phyloP scores from a whole-genome alignment of 1,140 invertebrate genomes.

The Hylaeus anthracinus region DNA sequence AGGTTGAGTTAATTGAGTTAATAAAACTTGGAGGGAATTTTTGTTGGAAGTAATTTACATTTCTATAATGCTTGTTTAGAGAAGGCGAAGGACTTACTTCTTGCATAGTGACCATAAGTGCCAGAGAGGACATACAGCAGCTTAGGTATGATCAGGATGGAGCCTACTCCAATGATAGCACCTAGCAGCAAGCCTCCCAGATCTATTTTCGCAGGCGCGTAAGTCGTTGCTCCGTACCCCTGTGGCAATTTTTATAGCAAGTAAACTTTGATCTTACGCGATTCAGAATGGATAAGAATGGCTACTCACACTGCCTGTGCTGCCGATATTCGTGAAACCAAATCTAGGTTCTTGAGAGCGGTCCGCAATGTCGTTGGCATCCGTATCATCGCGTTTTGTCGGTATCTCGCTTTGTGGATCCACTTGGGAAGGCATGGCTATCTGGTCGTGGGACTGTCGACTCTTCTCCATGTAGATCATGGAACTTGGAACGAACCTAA shows the following conservation, averaged over 20 bases:
- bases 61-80: no score
- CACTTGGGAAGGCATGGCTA: constrained; percentile 68
- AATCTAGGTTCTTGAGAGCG: constrained; percentile 76
- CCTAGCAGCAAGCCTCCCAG: constrained; percentile 90
- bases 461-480: constrained; percentile 73
- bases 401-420: constrained; percentile 42
- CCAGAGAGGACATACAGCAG: constrained; percentile 87
- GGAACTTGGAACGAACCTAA: constrained; percentile 77
- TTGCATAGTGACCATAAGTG: constrained; percentile 85
- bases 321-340: constrained; percentile 75
- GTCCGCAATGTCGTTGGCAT: constrained; percentile 67
- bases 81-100: constrained; percentile 82
- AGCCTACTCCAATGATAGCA: constrained; percentile 89
- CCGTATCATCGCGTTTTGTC: constrained; percentile 52
- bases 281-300: no score
- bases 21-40: no score
- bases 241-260: constrained; percentile 26
- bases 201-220: constrained; percentile 89
- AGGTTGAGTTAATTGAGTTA: no score
- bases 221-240: constrained; percentile 82
- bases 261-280: neutral
- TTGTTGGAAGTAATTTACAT: no score
- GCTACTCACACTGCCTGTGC: constrained; percentile 65
- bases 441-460: constrained; percentile 72
- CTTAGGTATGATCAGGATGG: constrained; percentile 89